These are phyloP conservation scores for Amphiura filiformis DNA, from an alignment of 35 echinoderm and acorn worm genomes.

Conservation along the genomic window DNA sequence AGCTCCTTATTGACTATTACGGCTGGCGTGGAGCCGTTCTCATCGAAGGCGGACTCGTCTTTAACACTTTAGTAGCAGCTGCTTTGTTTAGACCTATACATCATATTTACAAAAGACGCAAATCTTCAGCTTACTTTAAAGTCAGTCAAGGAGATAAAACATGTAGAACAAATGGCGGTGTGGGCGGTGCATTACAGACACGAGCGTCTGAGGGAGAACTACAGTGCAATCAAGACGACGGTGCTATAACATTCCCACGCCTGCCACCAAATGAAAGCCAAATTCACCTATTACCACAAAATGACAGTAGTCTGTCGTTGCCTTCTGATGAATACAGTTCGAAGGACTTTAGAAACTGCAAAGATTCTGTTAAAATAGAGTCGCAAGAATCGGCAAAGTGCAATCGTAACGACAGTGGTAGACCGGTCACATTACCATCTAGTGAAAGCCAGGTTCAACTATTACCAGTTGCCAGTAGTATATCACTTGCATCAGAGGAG, in stretches of 20 bases:
- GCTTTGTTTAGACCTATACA: slow-evolving; percentile 32
- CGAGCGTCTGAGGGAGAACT: too few relatives aligned
- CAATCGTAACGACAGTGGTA: neutral
- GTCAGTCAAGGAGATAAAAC: neutral
- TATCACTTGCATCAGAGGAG: neutral
- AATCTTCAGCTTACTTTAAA: neutral
- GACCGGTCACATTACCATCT: too few relatives aligned
- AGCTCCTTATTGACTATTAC: slow-evolving; percentile 22
- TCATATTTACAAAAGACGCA: neutral
- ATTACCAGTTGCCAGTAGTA: neutral
- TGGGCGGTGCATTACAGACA: neutral
- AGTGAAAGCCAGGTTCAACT: neutral
- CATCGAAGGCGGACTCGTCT: slow-evolving; percentile 15
- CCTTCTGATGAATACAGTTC: too few relatives aligned
- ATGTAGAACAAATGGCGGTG: neutral
- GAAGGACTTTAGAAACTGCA: too few relatives aligned
- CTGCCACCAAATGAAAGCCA: too few relatives aligned
- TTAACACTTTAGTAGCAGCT: slow-evolving; percentile 15
- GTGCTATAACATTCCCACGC: too few relatives aligned
- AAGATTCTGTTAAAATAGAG: too few relatives aligned
- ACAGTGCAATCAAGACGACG: too few relatives aligned
- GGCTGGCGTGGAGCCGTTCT: slow-evolving; percentile 56
- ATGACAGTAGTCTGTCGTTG: too few relatives aligned
- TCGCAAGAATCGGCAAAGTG: too few relatives aligned
- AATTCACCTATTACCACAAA: too few relatives aligned